Percentiles rank a stretch among this genome's conserved stretches.
Evolutionary conservation across 2,113 vertebrate species (phyloP).

Genomic region (Ancistrus triradiatus): DNA sequence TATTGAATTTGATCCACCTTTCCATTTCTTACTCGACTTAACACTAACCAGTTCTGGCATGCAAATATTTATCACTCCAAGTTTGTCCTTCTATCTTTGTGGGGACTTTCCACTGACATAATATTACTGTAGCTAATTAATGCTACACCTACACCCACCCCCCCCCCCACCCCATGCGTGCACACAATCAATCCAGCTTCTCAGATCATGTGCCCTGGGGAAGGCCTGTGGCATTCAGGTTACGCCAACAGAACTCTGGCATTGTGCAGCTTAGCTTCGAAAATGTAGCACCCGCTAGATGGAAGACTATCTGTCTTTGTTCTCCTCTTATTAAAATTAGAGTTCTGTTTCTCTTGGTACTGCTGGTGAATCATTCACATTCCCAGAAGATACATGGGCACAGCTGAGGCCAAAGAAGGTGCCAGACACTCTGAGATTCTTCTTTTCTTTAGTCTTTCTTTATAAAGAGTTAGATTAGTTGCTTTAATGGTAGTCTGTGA

Average conservation of each 20-base stretch:
- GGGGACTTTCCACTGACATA: too few species aligned
- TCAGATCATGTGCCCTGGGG: slow-evolving; percentile 22
- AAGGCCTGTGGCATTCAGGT: slow-evolving; percentile 26
- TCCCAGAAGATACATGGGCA: not conserved
- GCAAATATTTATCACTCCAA: too few species aligned
- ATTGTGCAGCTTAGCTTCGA: slow-evolving; percentile 8
- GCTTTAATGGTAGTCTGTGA: slow-evolving; percentile 15
- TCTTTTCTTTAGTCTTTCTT: slow-evolving; percentile 2
- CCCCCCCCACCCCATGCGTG: not conserved
- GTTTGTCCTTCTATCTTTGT: too few species aligned
- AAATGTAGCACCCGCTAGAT: slow-evolving; percentile 41
- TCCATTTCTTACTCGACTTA: too few species aligned
- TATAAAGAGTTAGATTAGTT: slow-evolving; percentile 13
- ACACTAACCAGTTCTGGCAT: too few species aligned
- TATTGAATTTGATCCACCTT: too few species aligned
- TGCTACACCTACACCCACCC: too few species aligned
- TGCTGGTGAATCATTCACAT: slow-evolving; percentile 16
- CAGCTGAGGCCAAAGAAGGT: slow-evolving; percentile 3
- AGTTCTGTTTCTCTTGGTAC: slow-evolving; percentile 7
- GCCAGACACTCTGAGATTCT: slow-evolving; percentile 11
- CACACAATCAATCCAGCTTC: slow-evolving; percentile 15
- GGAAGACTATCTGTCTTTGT: slow-evolving; percentile 25
- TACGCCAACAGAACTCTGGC: slow-evolving; percentile 36
- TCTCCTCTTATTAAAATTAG: slow-evolving; percentile 21
- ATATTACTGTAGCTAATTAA: too few species aligned